Conservation (phyloP, 1,140 invertebrate genomes). For the Steinernema khuongi region DNA sequence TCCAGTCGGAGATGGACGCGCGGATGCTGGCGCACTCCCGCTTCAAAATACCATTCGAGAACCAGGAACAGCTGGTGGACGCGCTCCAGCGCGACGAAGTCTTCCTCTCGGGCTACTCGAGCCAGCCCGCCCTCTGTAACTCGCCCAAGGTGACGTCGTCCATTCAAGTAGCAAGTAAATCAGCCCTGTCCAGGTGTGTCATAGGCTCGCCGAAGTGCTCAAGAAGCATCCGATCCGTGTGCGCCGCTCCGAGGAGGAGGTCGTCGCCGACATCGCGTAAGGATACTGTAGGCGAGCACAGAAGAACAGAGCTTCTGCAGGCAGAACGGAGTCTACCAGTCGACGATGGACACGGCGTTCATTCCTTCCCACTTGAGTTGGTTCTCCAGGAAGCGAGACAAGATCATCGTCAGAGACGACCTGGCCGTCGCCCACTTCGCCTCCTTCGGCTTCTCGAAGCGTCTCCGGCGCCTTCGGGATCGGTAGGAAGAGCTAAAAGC, state of each 20-base stretch:
- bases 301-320: background rate
- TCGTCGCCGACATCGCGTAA: slow-evolving; percentile 29
- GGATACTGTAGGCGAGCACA: background rate
- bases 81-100: background rate
- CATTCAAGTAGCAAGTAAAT: slow-evolving; percentile 21
- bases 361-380: slow-evolving; percentile 25
- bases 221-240: slow-evolving; percentile 26
- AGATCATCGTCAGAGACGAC: slow-evolving; percentile 37
- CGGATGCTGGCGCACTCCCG: slow-evolving; percentile 26
- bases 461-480: slow-evolving; percentile 27
- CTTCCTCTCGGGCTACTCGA: slow-evolving; percentile 21
- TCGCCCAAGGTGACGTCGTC: slow-evolving; percentile 7
- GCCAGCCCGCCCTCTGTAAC: background rate
- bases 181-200: slow-evolving; percentile 11
- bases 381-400: slow-evolving; percentile 28
- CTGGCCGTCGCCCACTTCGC: slow-evolving; percentile 33
- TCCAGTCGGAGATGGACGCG: slow-evolving; percentile 35
- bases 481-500: slow-evolving; percentile 2
- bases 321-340: slow-evolving; percentile 26
- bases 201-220: slow-evolving; percentile 6
- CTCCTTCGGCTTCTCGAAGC: slow-evolving; percentile 36
- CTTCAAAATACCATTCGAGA: slow-evolving; percentile 36
- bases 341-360: slow-evolving; percentile 37
- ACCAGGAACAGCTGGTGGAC: slow-evolving; percentile 31
- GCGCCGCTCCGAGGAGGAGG: slow-evolving; percentile 20